These are phyloP conservation scores for Caloenas nicobarica DNA, from an alignment of 2,113 vertebrate genomes.

Conservation along the genomic window DNA sequence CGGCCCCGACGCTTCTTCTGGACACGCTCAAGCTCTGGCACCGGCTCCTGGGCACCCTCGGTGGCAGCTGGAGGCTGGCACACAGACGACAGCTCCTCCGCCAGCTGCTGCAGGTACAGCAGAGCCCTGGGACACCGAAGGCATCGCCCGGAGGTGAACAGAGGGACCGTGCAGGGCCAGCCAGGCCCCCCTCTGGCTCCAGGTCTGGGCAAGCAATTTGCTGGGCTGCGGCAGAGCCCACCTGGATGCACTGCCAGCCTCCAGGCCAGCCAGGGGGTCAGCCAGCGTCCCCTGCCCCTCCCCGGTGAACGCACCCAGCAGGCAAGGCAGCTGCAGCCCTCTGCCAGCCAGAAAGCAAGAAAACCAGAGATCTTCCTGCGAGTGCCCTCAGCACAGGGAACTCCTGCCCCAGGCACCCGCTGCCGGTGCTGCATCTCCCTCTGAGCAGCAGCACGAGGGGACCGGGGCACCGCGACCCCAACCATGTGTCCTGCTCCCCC, in stretches of 20 bases:
- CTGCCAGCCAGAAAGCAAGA: neutral
- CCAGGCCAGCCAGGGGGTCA: neutral
- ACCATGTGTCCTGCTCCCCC: neutral
- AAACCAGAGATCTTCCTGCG: fast-evolving
- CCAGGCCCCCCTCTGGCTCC: too few relatives aligned
- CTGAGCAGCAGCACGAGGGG: fast-evolving
- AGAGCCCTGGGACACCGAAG: constrained; percentile 79
- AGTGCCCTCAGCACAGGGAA: too few relatives aligned
- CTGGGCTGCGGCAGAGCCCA: fast-evolving
- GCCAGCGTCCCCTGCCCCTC: too few relatives aligned
- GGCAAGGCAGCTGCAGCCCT: neutral
- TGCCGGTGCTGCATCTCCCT: too few relatives aligned
- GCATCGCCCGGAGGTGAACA: neutral
- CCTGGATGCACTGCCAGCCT: too few relatives aligned
- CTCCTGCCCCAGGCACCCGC: fast-evolving
- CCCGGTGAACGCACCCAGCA: neutral
- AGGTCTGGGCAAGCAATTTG: fast-evolving
- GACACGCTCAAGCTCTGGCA: neutral
- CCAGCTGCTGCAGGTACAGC: constrained; percentile 88
- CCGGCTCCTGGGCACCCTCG: neutral
- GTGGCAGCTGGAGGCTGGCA: constrained; percentile 6
- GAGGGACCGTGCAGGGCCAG: fast-evolving
- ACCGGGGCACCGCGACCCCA: fast-evolving
- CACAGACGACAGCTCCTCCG: constrained; percentile 74
- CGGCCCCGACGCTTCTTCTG: constrained; percentile 53